These are phyloP conservation scores for Anneissia japonica DNA, from an alignment of 35 echinoderm and acorn worm species.

Conservation along the genomic window DNA sequence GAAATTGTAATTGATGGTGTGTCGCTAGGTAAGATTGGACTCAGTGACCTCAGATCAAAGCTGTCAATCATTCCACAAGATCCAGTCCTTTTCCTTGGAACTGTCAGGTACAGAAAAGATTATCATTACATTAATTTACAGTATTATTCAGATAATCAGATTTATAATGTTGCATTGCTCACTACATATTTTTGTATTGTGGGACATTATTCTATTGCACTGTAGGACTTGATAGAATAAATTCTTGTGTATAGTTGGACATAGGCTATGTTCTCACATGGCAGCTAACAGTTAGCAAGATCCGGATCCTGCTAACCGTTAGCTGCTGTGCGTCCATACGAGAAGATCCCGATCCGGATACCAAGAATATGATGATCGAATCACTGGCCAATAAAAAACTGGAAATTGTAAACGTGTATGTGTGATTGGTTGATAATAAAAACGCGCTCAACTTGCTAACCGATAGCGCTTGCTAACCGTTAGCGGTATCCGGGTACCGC, in stretches of 20 bases:
- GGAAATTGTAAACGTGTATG: too few species aligned
- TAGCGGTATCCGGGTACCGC: too few species aligned
- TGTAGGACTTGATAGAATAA: neutral
- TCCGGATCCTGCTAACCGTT: too few species aligned
- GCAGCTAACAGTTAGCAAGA: neutral
- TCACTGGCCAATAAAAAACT: too few species aligned
- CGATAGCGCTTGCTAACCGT: too few species aligned
- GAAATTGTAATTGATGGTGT: slow-evolving; percentile 79
- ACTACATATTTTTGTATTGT: neutral
- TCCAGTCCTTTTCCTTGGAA: slow-evolving; percentile 88
- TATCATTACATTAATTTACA: neutral
- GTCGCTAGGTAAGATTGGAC: slow-evolving; percentile 47
- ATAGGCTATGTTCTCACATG: neutral
- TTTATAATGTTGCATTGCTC: neutral
- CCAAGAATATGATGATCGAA: too few species aligned
- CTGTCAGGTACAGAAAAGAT: slow-evolving; percentile 55
- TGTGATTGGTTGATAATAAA: too few species aligned
- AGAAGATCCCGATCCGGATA: too few species aligned
- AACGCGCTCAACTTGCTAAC: too few species aligned
- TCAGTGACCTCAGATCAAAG: slow-evolving; percentile 69
- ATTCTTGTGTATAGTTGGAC: neutral
- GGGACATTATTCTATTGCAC: neutral
- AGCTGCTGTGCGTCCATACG: too few species aligned
- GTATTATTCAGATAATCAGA: neutral
- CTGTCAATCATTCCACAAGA: slow-evolving; percentile 92